phyloP scores from a whole-genome alignment of 2,888 invertebrate species.

The Sycophila texana region DNA sequence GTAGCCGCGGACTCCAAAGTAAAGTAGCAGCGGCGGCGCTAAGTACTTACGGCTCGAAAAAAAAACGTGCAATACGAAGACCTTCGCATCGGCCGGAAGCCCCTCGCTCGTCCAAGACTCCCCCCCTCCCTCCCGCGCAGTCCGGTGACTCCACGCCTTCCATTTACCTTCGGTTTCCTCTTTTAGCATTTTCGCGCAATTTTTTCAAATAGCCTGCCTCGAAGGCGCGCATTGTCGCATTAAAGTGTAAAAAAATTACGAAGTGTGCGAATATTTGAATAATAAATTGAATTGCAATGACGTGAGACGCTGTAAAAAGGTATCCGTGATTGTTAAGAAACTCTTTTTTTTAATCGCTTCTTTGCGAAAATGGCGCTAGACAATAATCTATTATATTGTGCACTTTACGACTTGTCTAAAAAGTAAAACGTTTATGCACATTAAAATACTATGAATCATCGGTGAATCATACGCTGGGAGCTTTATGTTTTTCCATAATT shows the following conservation, averaged over 20 bases:
- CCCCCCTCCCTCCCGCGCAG: constrained; percentile 1
- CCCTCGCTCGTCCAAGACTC: constrained; percentile 14
- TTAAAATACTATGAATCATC: constrained; percentile 29
- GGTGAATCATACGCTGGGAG: constrained; percentile 30
- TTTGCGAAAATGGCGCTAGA: too few relatives aligned
- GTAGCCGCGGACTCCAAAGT: background rate
- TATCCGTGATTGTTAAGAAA: too few relatives aligned
- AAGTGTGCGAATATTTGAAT: too few relatives aligned
- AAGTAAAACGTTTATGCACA: background rate
- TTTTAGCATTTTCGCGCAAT: background rate
- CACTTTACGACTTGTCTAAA: background rate
- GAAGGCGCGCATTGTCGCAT: too few relatives aligned
- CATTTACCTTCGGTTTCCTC: constrained; percentile 1
- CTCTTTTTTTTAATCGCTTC: too few relatives aligned
- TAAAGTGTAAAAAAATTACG: too few relatives aligned
- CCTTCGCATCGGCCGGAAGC: constrained; percentile 41
- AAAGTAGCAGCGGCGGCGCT: constrained; percentile 36
- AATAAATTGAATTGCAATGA: too few relatives aligned
- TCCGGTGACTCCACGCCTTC: constrained; percentile 4
- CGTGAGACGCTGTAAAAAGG: too few relatives aligned
- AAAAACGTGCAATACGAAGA: constrained; percentile 18
- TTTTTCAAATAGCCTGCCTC: too few relatives aligned
- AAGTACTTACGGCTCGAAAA: constrained; percentile 41
- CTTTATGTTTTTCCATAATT: constrained; percentile 16
- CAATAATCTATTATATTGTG: too few relatives aligned